Conservation (phyloP, 2,113 vertebrate genomes). For the Calypte anna region DNA sequence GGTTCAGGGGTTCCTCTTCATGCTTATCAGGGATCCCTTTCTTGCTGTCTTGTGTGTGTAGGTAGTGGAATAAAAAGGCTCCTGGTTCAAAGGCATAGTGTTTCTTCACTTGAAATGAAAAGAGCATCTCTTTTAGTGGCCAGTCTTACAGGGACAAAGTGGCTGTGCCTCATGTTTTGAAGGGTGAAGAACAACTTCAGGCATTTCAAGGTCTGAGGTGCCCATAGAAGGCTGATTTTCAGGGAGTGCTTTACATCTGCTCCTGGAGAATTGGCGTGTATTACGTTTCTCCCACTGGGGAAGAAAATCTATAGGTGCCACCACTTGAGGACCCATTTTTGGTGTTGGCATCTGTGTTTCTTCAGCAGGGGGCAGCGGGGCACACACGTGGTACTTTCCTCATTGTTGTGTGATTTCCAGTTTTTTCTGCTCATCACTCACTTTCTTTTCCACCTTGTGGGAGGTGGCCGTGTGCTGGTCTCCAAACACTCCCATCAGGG, state of each 20-base stretch:
- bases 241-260: rapidly evolving
- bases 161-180: neutral
- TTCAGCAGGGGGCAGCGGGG: neutral
- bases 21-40: neutral
- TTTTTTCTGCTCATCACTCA: neutral
- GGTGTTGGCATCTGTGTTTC: neutral
- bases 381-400: neutral
- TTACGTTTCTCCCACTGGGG: rapidly evolving
- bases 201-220: neutral
- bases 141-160: neutral
- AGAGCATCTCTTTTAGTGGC: neutral
- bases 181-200: neutral
- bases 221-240: neutral
- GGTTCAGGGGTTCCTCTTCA: neutral
- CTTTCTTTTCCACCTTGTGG: neutral
- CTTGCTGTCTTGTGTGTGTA: neutral
- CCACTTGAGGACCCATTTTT: neutral
- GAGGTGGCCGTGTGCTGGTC: neutral
- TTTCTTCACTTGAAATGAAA: neutral
- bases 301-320: neutral
- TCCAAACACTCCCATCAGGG: neutral
- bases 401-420: neutral
- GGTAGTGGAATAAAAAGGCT: neutral
- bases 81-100: neutral
- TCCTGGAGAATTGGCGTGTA: neutral